Conservation (phyloP, 2,113 vertebrate species). For the Protobothrops flavoviridis region DNA sequence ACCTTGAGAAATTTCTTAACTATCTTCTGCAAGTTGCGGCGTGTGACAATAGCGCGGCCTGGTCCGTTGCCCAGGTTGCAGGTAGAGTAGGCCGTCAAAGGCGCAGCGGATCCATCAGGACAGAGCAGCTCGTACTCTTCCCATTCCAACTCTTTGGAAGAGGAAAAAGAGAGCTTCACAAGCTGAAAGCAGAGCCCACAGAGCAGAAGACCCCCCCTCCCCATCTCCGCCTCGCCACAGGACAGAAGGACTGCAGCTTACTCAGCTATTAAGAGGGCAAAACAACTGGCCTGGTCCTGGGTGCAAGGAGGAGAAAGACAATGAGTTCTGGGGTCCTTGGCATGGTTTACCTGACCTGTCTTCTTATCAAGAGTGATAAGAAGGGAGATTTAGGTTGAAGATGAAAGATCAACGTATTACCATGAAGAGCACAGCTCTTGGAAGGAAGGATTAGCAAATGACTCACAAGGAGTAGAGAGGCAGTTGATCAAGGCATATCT, state of each 20-base stretch:
- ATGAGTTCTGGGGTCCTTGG: background rate
- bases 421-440: background rate
- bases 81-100: conserved; percentile 70
- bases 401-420: background rate
- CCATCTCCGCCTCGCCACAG: background rate
- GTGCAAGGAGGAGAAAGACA: background rate
- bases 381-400: background rate
- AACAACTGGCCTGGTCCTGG: too few species aligned
- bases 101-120: conserved; percentile 77
- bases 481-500: too few species aligned
- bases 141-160: conserved; percentile 69
- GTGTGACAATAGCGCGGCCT: conserved; percentile 75
- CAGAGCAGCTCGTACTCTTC: conserved; percentile 79
- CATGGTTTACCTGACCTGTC: background rate
- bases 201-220: background rate
- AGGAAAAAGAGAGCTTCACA: conserved; percentile 19
- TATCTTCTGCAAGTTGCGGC: conserved; percentile 76
- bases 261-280: background rate
- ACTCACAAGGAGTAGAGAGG: too few species aligned
- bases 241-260: background rate
- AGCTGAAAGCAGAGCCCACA: background rate
- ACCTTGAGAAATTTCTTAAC: conserved; percentile 78
- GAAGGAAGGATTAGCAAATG: too few species aligned
- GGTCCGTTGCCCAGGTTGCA: conserved; percentile 86
- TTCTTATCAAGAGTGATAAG: background rate